Percentiles rank a stretch among this genome's conserved stretches.
Conservation (phyloP, 2,797 vertebrate genomes). For the Rhinatrema bivittatum region DNA sequence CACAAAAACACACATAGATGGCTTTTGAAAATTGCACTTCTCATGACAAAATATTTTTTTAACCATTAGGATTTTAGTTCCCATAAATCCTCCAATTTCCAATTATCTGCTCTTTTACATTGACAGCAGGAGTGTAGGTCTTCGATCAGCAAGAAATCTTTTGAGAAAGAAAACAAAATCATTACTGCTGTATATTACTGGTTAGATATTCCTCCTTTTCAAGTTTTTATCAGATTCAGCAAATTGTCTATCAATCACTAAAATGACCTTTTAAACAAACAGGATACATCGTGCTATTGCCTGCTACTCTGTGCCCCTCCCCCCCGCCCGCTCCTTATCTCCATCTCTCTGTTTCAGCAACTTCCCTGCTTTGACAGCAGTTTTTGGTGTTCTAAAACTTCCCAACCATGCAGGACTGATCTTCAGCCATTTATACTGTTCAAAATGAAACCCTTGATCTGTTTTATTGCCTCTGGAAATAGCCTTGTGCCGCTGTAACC, state of each 20-base stretch:
- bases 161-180: not conserved
- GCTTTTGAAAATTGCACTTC: too few species aligned
- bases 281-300: not conserved
- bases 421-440: not conserved
- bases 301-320: too few species aligned
- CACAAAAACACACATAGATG: too few species aligned
- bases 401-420: not conserved
- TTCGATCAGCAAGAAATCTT: not conserved
- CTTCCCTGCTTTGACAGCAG: fast-evolving
- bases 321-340: fast-evolving
- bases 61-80: too few species aligned
- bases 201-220: not conserved
- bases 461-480: not conserved
- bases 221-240: not conserved
- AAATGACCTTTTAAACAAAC: not conserved
- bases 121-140: too few species aligned
- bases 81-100: too few species aligned
- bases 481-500: not conserved
- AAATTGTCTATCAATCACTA: too few species aligned
- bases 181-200: not conserved
- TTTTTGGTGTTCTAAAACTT: not conserved
- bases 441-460: not conserved
- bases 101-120: too few species aligned
- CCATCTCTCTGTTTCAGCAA: not conserved
- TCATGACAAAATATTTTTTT: too few species aligned